phyloP scores from a whole-genome alignment of 2,888 invertebrate species.

The Leucoma salicis region DNA sequence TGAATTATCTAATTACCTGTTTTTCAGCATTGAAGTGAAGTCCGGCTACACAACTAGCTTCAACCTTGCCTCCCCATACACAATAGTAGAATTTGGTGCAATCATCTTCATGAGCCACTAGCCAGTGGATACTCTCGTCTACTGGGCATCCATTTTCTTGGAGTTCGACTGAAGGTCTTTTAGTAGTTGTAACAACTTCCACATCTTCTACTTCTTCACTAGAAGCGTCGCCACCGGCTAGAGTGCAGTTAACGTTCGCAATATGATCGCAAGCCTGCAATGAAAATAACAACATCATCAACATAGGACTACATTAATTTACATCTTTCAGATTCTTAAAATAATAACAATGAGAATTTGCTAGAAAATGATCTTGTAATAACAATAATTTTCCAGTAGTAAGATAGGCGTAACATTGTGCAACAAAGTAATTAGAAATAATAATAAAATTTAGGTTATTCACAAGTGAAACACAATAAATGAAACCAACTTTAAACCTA shows the following conservation, averaged over 20 bases:
- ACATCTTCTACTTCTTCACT: background rate
- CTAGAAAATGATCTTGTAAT: too few relatives aligned
- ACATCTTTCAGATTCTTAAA: too few relatives aligned
- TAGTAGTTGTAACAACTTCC: background rate
- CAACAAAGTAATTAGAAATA: too few relatives aligned
- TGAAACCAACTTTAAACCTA: too few relatives aligned
- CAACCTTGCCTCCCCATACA: constrained; percentile 26
- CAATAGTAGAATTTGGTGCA: constrained; percentile 67
- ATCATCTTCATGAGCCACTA: constrained; percentile 60
- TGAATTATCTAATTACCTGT: constrained; percentile 12
- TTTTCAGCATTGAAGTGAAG: constrained; percentile 29
- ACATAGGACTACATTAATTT: too few relatives aligned
- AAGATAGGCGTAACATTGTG: too few relatives aligned
- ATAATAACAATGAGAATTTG: too few relatives aligned
- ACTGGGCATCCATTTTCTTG: background rate
- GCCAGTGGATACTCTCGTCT: constrained; percentile 47
- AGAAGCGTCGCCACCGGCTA: background rate
- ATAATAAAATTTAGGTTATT: too few relatives aligned
- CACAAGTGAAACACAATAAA: too few relatives aligned
- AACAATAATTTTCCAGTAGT: background rate
- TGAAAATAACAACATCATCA: background rate
- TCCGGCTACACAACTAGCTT: constrained; percentile 24
- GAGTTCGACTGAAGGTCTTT: background rate
- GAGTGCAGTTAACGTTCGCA: constrained; percentile 22
- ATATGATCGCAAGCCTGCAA: constrained; percentile 36